Evolutionary conservation across 1,140 invertebrate species (phyloP).

Genomic region (Drosophila auraria): DNA sequence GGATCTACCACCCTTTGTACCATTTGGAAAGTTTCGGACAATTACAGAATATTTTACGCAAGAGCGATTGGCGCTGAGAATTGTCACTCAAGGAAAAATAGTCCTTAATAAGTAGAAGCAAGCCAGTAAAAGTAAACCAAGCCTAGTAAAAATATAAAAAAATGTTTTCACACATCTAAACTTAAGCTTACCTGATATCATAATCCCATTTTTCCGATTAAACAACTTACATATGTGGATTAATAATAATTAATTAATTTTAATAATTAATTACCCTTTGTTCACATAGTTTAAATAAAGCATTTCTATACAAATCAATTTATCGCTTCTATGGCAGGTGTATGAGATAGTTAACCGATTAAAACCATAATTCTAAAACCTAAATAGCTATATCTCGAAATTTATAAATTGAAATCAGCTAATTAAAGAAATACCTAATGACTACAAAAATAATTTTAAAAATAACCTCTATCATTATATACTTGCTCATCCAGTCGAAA

Average conservation of each 20-base stretch:
- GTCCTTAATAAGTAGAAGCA: constrained; percentile 8
- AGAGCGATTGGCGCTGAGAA: constrained; percentile 10
- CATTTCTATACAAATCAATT: too few relatives aligned
- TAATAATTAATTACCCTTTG: too few relatives aligned
- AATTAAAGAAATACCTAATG: not conserved
- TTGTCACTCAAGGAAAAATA: constrained; percentile 17
- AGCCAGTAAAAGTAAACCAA: not conserved
- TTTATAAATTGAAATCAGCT: not conserved
- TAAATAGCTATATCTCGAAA: too few relatives aligned
- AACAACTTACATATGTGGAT: too few relatives aligned
- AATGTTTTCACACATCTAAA: not conserved
- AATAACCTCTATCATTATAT: not conserved
- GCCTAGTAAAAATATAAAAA: not conserved
- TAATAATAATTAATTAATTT: too few relatives aligned
- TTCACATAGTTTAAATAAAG: too few relatives aligned
- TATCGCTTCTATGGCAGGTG: too few relatives aligned
- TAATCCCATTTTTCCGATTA: too few relatives aligned
- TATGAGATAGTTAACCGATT: too few relatives aligned
- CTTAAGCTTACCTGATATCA: too few relatives aligned
- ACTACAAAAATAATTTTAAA: not conserved
- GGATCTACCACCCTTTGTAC: constrained; percentile 45
- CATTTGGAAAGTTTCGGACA: constrained; percentile 28
- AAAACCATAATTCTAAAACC: too few relatives aligned
- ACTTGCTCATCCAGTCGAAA: constrained; percentile 14
- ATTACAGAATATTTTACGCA: constrained; percentile 34